These are phyloP conservation scores for Noturus placidus DNA, from an alignment of 2,113 vertebrate species.

Conservation along the genomic window DNA sequence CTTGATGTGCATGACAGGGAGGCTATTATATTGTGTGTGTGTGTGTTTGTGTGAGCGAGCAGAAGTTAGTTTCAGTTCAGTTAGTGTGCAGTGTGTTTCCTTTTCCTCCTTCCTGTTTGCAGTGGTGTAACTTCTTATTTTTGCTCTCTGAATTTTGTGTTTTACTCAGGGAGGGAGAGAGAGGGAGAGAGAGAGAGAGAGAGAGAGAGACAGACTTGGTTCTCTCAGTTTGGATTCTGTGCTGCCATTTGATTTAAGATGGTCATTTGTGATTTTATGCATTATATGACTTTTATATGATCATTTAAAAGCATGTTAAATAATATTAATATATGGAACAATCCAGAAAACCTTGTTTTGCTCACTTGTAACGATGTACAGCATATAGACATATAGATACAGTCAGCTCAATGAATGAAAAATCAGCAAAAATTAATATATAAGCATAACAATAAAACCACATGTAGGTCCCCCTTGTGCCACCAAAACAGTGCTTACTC, in stretches of 20 bases:
- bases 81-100: conserved; percentile 29
- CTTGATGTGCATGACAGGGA: conserved; percentile 48
- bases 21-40: conserved; percentile 45
- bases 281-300: background rate
- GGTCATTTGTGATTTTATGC: background rate
- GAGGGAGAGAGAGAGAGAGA: background rate
- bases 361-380: background rate
- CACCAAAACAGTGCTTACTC: too few relatives aligned
- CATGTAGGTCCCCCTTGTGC: too few relatives aligned
- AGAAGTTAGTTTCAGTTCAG: background rate
- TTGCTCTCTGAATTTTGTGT: background rate
- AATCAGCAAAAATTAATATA: background rate
- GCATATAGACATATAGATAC: background rate
- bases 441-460: too few relatives aligned
- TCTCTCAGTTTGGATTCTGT: conserved; percentile 12
- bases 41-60: background rate
- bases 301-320: background rate
- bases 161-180: background rate
- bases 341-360: background rate
- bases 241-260: background rate
- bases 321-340: background rate
- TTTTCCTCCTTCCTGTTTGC: conserved; percentile 63
- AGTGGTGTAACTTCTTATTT: conserved; percentile 26
- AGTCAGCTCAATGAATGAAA: background rate
- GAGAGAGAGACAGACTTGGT: background rate